Base-by-base conservation (phyloP, 1,140 invertebrate genomes). In the Oedothorax gibbosus region DNA sequence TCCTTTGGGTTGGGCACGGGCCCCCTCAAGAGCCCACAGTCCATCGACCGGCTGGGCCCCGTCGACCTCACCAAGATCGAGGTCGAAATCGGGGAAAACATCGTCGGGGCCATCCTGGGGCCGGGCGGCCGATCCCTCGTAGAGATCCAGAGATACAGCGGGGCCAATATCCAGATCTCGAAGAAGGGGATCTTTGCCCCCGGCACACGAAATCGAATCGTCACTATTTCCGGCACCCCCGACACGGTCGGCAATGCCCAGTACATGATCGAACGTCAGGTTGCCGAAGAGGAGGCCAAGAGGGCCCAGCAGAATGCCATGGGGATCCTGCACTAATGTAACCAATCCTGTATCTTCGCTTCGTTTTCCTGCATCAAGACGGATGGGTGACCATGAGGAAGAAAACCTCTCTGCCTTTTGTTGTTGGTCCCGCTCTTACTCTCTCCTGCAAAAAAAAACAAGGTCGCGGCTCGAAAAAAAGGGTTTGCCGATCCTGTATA, bases 131-230 rank as follows among this genome's bases (percentile, higher is more conserved):
- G 96, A 91, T 95, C 95, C 90, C 94, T 99, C 89, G 95, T 98
- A 89, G 97, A 99, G 93, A 97, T 99, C 91, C 97, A 99, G 92
- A 96, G 98, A 91, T 93, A 95, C 90, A 98, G 96, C 90, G 96
- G 97, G 90, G 97, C 97, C 90, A 98, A 96, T 92, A 97, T 99
- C 91, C 97, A 99, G 92, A 98, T 99, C 91, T 98, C 97, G 87
- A 99, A 99, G 93, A 98, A 99, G 92, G 97, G 97, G 89, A 96
- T 96, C 88, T 98, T 96, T 92, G 96, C 96, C 88, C 97, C 97
- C 87, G 96, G 97, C 90, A 98, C 97, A 86, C 95, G 96, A 90
- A 98, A 98, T 92, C 94, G 98, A 89, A 97, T 99, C 91, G 98
- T 99, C 86, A 97, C 97, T 90, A 98, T 98, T 91, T 95, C 94